phyloP scores from a whole-genome alignment of 2,113 vertebrate species.

The Chloropsis hardwickii region DNA sequence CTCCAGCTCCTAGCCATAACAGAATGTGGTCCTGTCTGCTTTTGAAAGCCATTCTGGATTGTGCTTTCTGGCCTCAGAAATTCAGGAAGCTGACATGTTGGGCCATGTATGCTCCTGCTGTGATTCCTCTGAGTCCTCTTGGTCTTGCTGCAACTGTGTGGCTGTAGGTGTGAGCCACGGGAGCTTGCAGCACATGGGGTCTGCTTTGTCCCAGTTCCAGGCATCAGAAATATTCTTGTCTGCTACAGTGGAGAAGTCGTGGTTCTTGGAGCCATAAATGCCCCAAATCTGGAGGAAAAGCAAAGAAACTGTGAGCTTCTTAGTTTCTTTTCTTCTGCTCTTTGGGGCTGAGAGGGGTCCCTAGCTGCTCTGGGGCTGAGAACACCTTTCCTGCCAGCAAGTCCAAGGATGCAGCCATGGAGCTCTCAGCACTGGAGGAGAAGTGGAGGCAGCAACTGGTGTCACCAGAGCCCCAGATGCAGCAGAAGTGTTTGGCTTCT shows the following conservation, averaged over 20 bases:
- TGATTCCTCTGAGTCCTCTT: background rate
- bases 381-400: background rate
- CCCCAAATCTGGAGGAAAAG: background rate
- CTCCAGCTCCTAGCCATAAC: background rate
- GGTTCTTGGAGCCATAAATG: background rate
- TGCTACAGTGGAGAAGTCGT: background rate
- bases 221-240: background rate
- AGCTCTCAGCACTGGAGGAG: background rate
- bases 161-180: accelerated
- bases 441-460: background rate
- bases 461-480: background rate
- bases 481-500: background rate
- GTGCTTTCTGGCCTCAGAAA: background rate
- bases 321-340: background rate
- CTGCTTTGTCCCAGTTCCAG: background rate
- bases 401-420: background rate
- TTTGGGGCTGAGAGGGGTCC: background rate
- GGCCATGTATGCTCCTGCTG: background rate
- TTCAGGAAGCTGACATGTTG: background rate
- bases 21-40: background rate
- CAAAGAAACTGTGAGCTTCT: background rate
- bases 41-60: background rate
- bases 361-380: background rate
- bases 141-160: accelerated
- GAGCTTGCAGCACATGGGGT: accelerated